Percentiles rank a stretch among this genome's conserved stretches.
Evolutionary conservation across 2,888 invertebrate genomes (phyloP).

Genomic region (Meta bourneti): DNA sequence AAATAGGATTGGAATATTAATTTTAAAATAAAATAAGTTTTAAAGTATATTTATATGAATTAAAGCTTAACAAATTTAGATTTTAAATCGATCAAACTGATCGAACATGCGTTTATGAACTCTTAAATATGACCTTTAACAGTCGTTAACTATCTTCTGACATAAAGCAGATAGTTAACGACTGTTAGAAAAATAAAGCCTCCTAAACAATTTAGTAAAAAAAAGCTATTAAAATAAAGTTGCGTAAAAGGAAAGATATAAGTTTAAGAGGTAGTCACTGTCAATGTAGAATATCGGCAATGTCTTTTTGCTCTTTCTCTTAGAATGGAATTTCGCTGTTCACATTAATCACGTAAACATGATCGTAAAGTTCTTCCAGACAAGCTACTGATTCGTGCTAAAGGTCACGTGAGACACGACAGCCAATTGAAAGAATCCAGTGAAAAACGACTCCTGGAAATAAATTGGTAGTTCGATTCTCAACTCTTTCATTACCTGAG

Average conservation of each 20-base stretch:
- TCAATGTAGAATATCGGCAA: background rate
- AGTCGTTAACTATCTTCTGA: background rate
- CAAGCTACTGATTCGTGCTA: conserved; percentile 6
- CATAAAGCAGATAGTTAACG: too few species aligned
- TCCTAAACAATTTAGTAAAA: too few species aligned
- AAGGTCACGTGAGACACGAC: conserved; percentile 4
- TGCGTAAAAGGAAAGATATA: background rate
- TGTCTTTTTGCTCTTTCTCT: background rate
- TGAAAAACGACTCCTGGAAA: conserved; percentile 2
- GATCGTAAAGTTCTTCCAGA: conserved; percentile 8
- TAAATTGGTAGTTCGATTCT: conserved; percentile 6
- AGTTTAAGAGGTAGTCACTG: background rate
- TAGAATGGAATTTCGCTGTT: conserved; percentile 33
- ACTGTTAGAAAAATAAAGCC: too few species aligned
- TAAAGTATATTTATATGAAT: too few species aligned
- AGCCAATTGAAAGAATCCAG: conserved; percentile 29
- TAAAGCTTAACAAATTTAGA: too few species aligned
- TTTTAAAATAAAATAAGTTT: too few species aligned
- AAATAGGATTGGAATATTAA: too few species aligned
- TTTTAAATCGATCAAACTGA: too few species aligned
- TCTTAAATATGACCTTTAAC: background rate
- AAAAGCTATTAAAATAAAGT: too few species aligned
- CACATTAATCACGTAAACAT: conserved; percentile 45
- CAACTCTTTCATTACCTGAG: background rate
- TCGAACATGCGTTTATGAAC: too few species aligned